Evolutionary conservation across 2,797 vertebrate genomes (phyloP).

Genomic region (Cyprinella venusta): DNA sequence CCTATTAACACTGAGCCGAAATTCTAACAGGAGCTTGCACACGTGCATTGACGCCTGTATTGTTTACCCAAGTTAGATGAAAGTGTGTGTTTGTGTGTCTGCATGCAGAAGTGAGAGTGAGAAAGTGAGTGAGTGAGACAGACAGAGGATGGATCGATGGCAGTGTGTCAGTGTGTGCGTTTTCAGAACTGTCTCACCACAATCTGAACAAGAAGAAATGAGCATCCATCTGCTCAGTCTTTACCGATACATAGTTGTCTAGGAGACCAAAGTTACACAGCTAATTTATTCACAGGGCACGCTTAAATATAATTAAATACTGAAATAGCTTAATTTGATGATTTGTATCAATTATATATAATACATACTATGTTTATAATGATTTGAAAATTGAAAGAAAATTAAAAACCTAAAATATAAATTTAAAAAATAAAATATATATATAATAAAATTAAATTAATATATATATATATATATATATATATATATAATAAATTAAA

Average conservation of each 20-base stretch:
- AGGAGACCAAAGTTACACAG: slow-evolving; percentile 55
- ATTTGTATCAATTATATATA: background rate
- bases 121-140: slow-evolving; percentile 23
- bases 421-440: too few species aligned
- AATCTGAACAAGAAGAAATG: slow-evolving; percentile 45
- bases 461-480: too few species aligned
- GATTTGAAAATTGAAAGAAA: background rate
- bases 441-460: too few species aligned
- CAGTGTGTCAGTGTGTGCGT: slow-evolving; percentile 25
- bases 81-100: slow-evolving; percentile 23
- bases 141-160: slow-evolving; percentile 14
- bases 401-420: background rate
- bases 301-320: slow-evolving; percentile 3
- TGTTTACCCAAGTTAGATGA: slow-evolving; percentile 44
- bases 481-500: background rate
- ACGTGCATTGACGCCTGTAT: slow-evolving; percentile 53
- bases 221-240: slow-evolving; percentile 49
- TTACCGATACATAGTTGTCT: slow-evolving; percentile 55
- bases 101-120: slow-evolving; percentile 47
- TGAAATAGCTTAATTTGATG: background rate
- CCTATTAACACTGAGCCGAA: slow-evolving; percentile 56
- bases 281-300: slow-evolving; percentile 14
- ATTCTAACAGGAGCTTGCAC: slow-evolving; percentile 28
- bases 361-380: background rate
- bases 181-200: slow-evolving; percentile 40